Percentiles rank a stretch among this genome's conserved stretches.
Evolutionary conservation across 2,113 vertebrate species (phyloP).

Genomic region (Furnarius figulus): DNA sequence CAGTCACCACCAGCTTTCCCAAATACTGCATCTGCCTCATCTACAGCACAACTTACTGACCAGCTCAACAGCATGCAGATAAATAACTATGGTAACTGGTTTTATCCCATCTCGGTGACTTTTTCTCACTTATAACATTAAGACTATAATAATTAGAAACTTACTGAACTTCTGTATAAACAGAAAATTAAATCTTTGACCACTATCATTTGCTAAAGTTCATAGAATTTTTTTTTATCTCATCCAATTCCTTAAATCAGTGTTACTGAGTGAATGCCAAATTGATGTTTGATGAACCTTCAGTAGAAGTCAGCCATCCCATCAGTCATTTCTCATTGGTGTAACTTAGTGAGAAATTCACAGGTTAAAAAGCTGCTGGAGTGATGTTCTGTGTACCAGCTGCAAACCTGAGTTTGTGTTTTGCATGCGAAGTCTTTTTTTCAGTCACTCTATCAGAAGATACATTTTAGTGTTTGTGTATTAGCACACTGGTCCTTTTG

Average conservation of each 20-base stretch:
- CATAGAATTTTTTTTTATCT: neutral
- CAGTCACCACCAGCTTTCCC: slow-evolving; percentile 70
- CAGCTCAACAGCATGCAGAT: slow-evolving; percentile 89
- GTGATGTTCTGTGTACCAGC: neutral
- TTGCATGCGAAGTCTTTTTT: neutral
- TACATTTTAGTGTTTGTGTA: neutral
- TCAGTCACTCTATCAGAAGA: neutral
- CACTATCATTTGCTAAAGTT: neutral
- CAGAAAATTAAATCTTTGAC: neutral
- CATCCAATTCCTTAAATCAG: neutral
- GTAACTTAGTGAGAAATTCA: neutral
- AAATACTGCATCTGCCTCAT: slow-evolving; percentile 65
- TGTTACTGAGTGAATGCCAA: neutral
- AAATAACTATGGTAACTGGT: slow-evolving; percentile 81
- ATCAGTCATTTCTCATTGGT: neutral
- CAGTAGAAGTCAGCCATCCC: accelerated
- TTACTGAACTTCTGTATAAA: neutral
- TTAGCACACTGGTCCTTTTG: neutral
- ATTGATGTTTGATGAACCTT: neutral
- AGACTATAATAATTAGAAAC: neutral
- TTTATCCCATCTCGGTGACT: neutral
- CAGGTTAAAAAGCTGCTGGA: neutral
- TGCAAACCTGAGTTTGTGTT: neutral
- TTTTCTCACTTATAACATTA: neutral
- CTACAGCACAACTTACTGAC: slow-evolving; percentile 80